Conservation (phyloP, 2,888 invertebrate species). For the Drosophila anceps region DNA sequence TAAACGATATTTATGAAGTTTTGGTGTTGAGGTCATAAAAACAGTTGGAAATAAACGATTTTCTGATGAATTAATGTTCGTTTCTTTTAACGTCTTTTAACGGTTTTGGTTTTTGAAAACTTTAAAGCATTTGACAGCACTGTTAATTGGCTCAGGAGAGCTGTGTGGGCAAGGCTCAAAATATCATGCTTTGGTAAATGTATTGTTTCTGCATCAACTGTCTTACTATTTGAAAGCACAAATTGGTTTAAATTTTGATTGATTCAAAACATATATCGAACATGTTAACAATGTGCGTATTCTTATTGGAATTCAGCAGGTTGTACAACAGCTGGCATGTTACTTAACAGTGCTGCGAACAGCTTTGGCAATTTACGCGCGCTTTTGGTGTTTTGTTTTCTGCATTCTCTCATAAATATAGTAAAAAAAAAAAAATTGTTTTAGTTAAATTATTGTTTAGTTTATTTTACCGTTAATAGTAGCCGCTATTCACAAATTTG, state of each 20-base stretch:
- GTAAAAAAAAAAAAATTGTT: not conserved
- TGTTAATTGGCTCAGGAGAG: not conserved
- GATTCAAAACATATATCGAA: no score
- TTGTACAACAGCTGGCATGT: not conserved
- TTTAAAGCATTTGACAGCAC: not conserved
- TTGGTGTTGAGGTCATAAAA: constrained; percentile 53
- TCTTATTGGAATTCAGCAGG: not conserved
- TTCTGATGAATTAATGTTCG: constrained; percentile 43
- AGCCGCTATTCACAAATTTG: not conserved
- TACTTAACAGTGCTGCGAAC: not conserved
- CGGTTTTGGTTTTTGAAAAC: not conserved
- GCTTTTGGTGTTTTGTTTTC: not conserved
- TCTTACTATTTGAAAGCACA: no score
- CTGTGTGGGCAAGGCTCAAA: not conserved
- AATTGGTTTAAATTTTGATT: no score
- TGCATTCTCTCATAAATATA: no score
- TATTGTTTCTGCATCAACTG: no score
- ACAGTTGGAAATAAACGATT: constrained; percentile 56
- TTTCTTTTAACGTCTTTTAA: not conserved
- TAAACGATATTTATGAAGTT: constrained; percentile 59
- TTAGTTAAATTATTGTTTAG: not conserved
- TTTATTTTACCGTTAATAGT: no score
- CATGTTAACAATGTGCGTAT: not conserved
- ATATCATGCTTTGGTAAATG: no score
- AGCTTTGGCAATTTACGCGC: not conserved